Percentiles rank a stretch among this genome's conserved stretches.
Evolutionary conservation across 1,140 invertebrate genomes (phyloP).

Genomic region (Tribolium castaneum): DNA sequence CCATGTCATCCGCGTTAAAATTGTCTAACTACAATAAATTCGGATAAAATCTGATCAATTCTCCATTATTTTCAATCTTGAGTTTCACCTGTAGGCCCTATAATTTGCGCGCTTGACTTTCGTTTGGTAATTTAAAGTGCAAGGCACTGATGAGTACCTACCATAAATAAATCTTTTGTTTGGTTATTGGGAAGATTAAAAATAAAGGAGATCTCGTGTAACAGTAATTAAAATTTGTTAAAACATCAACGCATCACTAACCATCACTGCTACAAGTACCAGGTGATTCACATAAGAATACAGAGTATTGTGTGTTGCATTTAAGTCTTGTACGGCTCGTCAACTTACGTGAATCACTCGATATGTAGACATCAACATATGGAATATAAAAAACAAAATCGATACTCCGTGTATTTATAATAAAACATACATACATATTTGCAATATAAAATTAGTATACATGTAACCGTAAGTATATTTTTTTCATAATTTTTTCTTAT

Average conservation of each 20-base stretch:
- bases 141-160: conserved; percentile 11
- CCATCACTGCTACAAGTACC: not conserved
- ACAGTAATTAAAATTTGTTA: not conserved
- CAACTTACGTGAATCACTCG: no score
- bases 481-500: not conserved
- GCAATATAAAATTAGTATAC: conserved; percentile 7
- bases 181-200: not conserved
- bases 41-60: not conserved
- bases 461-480: not conserved
- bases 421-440: not conserved
- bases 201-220: not conserved
- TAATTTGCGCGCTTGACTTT: not conserved
- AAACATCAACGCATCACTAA: not conserved
- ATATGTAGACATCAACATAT: not conserved
- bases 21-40: not conserved
- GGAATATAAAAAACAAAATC: not conserved
- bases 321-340: no score
- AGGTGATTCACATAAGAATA: no score
- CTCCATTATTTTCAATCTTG: not conserved
- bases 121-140: conserved; percentile 13
- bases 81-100: not conserved
- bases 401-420: not conserved
- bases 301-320: no score
- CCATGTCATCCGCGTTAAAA: not conserved
- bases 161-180: not conserved